Evolutionary conservation across 2,797 vertebrate genomes (phyloP), one percentile per base, ranked within the genome.

Genomic region (Amazona finschi): DNA sequence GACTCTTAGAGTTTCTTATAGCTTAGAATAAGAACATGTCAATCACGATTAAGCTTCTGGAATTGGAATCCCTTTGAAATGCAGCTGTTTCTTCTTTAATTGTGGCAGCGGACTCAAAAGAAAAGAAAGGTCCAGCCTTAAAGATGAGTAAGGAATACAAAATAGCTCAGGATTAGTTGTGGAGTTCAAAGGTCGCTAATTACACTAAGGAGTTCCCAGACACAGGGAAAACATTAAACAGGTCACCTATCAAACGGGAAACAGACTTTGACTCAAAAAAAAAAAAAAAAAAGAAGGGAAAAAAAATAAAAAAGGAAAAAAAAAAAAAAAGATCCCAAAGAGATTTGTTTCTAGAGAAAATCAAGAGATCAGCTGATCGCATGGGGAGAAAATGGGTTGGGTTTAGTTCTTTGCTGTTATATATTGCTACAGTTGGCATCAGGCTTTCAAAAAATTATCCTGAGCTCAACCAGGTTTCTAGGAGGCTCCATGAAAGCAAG

Each of bases 11-110:
- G 97, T 98, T 98, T 98, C 98, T 98, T 98, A 98, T 98, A 98
- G 98, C 98, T 98, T 98, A 98, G 98, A 98, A 98, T 98, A 98
- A 98, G 98, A 98, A 98, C 97, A 84, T 98, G 98, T 98, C 98
- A 98, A 98, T 98, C 98, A 98, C 97, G 98, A 98, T 98, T 98
- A 98, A 98, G 98, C 98, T 98, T 98, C 98, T 98, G 98, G 98
- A 98, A 97, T 98, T 95, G 97, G 98, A 98, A 98, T 98, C 98
- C 98, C 98, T 98, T 98, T 98, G 98, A 98, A 98, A 98, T 98
- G 98, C 98, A 98, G 98, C 98, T 98, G 98, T 98, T 98, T 98
- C 98, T 98, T 98, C 98, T 98, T 98, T 98, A 98, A 98, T 98
- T 98, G 98, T 98, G 98, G 98, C 98, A 98, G 97, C 89, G 47